These are phyloP conservation scores for Xyrauchen texanus DNA, from an alignment of 2,113 vertebrate species.

Conservation along the genomic window DNA sequence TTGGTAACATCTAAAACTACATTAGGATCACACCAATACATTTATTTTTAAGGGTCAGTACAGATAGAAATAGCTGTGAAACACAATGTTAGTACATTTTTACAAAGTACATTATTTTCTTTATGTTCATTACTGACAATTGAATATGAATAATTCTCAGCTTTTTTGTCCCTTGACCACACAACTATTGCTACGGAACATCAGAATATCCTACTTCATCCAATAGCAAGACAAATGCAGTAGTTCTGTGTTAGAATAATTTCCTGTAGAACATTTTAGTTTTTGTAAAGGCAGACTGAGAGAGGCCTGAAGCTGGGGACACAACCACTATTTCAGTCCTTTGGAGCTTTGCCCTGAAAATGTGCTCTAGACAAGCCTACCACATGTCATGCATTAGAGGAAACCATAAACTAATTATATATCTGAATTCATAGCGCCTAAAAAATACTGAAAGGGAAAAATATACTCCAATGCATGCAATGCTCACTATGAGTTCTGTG, in stretches of 20 bases:
- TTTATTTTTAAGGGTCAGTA: too few relatives aligned
- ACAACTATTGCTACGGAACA: neutral
- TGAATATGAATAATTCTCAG: too few relatives aligned
- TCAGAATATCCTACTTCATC: constrained; percentile 2
- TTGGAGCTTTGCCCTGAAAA: constrained; percentile 47
- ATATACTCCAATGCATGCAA: constrained; percentile 33
- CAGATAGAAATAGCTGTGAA: too few relatives aligned
- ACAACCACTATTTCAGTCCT: constrained; percentile 10
- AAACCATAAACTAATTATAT: constrained; percentile 70
- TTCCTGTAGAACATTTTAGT: neutral
- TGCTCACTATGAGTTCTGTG: constrained; percentile 1
- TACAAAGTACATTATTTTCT: too few relatives aligned
- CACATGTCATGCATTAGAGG: constrained; percentile 66
- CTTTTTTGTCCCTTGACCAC: too few relatives aligned
- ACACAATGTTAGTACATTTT: too few relatives aligned
- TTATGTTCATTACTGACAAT: neutral
- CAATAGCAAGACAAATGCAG: neutral
- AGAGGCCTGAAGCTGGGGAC: neutral
- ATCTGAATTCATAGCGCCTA: constrained; percentile 62
- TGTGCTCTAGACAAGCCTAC: constrained; percentile 39
- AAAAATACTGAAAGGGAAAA: constrained; percentile 32
- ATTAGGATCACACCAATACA: too few relatives aligned
- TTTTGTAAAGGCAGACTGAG: neutral
- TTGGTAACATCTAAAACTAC: too few relatives aligned
- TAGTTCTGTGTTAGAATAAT: neutral